Evolutionary conservation across 2,888 invertebrate species (phyloP), one percentile per base, ranked within the genome.

Genomic region (Mamestra brassicae): DNA sequence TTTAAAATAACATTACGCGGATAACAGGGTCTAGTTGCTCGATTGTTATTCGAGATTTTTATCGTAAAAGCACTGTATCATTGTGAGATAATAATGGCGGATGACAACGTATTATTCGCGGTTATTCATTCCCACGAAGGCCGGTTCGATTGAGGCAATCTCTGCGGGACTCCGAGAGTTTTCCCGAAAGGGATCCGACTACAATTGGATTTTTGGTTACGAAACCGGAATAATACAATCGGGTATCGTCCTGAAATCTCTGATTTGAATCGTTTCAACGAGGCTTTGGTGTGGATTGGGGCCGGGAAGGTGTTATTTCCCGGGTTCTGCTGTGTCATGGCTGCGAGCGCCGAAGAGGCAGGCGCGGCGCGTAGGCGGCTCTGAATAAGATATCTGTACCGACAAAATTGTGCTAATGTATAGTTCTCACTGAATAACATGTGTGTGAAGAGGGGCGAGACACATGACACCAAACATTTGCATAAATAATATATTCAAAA

Each of bases 151-250:
- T 95, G 92, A 92, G 91, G 92, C 95, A 95, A 96, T 96, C 96
- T 94, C 96, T 92, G 95, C 95, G 94, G 96, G 95, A 93, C 92
- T 93, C 91, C 92, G 90, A 82, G 82, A 81, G 91, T 95, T 94
- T 94, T 93, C 93, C 89, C 93, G 90, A 94, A 95, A 95, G 93
- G 95, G 95, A 95, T 95, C 91, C 88, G 85, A 89, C 88, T 92
- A 96, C 96, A 96, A 96, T 96, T 96, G 96, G 96, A 96, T 96
- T 96, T 96, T 95, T 96, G 96, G 95, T 95, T 95, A 94, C 93
- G 91, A 95, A 95, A 95, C 95, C 95, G 96, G 96, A 96, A 96
- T 96, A 96, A 96, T 96, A 96, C 94, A 95, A 95, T 91, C 94
- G 95, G 95, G 94, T 95, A 95, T 95, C 94, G 94, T 95, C 93